Conservation (phyloP, 1,140 invertebrate genomes). For the Eupristina koningsbergeri region DNA sequence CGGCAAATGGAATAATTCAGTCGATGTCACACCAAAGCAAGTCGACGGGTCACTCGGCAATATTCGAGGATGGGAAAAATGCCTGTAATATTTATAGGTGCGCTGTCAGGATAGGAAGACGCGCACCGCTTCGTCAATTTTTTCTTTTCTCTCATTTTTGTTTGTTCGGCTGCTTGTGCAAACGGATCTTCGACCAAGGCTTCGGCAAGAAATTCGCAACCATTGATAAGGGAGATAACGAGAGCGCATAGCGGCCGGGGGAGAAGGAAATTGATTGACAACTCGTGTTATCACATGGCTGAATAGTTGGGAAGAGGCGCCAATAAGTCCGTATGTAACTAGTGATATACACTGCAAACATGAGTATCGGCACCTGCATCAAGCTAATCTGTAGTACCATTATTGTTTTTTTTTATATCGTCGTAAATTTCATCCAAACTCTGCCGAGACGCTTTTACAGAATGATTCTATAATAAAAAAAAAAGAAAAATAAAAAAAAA, state of each 20-base stretch:
- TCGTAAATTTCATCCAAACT: too few species aligned
- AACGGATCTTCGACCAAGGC: neutral
- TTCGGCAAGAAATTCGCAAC: neutral
- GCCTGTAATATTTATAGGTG: slow-evolving; percentile 29
- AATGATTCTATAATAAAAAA: too few species aligned
- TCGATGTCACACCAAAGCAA: neutral
- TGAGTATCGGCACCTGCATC: too few species aligned
- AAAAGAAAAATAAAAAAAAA: too few species aligned
- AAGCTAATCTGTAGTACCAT: too few species aligned
- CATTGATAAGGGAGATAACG: slow-evolving; percentile 39
- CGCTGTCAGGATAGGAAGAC: neutral
- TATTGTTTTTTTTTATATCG: too few species aligned
- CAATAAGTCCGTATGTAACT: slow-evolving; percentile 18
- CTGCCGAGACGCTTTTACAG: too few species aligned
- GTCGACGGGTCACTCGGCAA: slow-evolving; percentile 7
- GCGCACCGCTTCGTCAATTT: neutral
- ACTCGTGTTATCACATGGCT: too few species aligned
- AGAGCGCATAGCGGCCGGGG: neutral
- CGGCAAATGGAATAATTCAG: neutral
- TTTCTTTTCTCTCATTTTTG: slow-evolving; percentile 2
- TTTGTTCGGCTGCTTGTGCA: slow-evolving; percentile 2
- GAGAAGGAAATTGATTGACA: neutral
- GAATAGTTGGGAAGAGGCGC: slow-evolving; percentile 1
- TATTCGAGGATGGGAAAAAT: slow-evolving; percentile 7
- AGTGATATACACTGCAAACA: slow-evolving; percentile 5